A percentile compares a stretch with the other conserved stretches of the same genome.
These are phyloP conservation scores for Podarcis raffonei DNA, from an alignment of 2,113 vertebrate species.

Conservation along the genomic window DNA sequence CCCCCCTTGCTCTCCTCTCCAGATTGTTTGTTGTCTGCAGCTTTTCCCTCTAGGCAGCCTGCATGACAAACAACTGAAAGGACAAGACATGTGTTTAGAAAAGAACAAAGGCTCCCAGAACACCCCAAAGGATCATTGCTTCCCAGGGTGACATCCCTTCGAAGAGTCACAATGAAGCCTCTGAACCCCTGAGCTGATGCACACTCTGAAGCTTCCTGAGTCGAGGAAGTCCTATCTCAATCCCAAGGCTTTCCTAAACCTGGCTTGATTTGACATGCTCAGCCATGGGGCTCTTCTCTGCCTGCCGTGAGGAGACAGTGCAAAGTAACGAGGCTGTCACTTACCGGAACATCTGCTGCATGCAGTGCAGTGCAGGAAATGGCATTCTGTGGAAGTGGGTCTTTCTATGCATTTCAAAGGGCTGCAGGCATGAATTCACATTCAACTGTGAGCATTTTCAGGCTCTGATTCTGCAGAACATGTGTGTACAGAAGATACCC, in stretches of 20 bases:
- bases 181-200: neutral
- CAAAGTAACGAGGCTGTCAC: neutral
- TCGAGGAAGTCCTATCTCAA: constrained; percentile 23
- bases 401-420: neutral
- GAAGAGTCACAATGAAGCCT: constrained; percentile 30
- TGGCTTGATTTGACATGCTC: neutral
- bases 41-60: constrained; percentile 54
- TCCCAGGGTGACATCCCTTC: constrained; percentile 31
- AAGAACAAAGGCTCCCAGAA: constrained; percentile 48
- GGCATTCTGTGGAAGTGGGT: constrained; percentile 3
- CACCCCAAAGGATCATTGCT: constrained; percentile 18
- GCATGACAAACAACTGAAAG: constrained; percentile 54
- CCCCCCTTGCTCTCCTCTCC: neutral
- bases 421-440: neutral
- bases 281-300: neutral
- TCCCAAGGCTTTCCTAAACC: constrained; percentile 25
- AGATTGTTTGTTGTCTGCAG: constrained; percentile 24
- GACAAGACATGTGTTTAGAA: constrained; percentile 36
- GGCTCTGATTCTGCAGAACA: neutral
- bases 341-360: neutral
- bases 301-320: constrained; percentile 5
- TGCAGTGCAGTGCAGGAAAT: neutral
- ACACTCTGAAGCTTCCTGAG: constrained; percentile 17
- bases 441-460: neutral
- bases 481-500: too few species aligned